A percentile compares a stretch with the other conserved stretches of the same genome.
Conservation (phyloP, 2,797 vertebrate species). For the Meriones psammophilus region DNA sequence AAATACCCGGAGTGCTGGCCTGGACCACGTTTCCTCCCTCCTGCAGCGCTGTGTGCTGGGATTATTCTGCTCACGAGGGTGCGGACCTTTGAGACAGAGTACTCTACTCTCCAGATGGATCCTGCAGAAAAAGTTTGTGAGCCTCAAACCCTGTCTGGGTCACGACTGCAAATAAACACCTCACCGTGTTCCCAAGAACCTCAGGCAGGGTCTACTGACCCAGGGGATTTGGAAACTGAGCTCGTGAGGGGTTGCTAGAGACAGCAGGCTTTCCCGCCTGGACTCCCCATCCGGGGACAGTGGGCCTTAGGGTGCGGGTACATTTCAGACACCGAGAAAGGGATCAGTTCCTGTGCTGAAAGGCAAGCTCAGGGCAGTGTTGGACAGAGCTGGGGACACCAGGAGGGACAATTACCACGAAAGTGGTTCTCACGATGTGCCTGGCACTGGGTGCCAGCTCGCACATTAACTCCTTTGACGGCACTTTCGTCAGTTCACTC, state of each 20-base stretch:
- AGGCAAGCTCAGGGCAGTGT: constrained; percentile 90
- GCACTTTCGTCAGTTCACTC: constrained; percentile 87
- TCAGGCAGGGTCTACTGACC: constrained; percentile 71
- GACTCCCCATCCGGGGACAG: constrained; percentile 85
- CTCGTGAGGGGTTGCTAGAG: constrained; percentile 83
- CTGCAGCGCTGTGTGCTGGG: background rate
- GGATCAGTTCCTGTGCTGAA: constrained; percentile 91
- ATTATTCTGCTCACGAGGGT: constrained; percentile 41
- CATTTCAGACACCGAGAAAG: constrained; percentile 89
- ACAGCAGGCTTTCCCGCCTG: constrained; percentile 88
- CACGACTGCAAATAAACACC: constrained; percentile 78
- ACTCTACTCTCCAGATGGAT: background rate
- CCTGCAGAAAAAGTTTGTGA: constrained; percentile 55
- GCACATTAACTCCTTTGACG: constrained; percentile 92
- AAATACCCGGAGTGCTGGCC: background rate
- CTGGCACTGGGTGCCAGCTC: constrained; percentile 89
- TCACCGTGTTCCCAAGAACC: constrained; percentile 81
- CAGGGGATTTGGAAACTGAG: constrained; percentile 87
- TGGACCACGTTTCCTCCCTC: background rate
- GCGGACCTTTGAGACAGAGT: background rate
- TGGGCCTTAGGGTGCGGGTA: constrained; percentile 88
- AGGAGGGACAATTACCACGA: constrained; percentile 88
- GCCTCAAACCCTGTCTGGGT: constrained; percentile 73
- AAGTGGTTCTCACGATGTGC: constrained; percentile 93
- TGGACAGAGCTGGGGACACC: constrained; percentile 89